Conservation (phyloP, 2,113 vertebrate species). For the Microcebus ravelobensis region DNA sequence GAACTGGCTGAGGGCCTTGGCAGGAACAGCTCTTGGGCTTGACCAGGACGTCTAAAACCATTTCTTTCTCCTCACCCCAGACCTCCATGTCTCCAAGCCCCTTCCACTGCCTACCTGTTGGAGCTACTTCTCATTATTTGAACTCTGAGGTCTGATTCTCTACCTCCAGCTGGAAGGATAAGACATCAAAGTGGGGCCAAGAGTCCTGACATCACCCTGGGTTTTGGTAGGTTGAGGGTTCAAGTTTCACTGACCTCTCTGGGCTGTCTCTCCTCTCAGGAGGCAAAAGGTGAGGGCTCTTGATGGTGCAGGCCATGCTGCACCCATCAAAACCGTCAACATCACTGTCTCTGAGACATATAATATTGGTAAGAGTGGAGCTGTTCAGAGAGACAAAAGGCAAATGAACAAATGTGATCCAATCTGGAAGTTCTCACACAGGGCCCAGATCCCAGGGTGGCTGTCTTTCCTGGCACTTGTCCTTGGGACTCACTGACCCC, state of each 20-base stretch:
- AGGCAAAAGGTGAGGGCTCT: neutral
- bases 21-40: neutral
- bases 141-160: neutral
- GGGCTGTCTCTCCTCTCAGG: neutral
- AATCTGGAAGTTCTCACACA: neutral
- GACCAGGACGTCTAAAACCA: neutral
- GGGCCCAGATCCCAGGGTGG: neutral
- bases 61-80: neutral
- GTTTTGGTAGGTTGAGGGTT: neutral
- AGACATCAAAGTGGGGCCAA: neutral
- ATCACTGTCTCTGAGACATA: neutral
- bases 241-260: neutral
- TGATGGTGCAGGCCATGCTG: neutral
- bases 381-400: neutral
- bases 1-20: neutral
- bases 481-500: neutral
- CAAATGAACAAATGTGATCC: too few relatives aligned
- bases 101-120: too few relatives aligned
- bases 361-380: neutral
- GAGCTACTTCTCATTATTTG: rapidly evolving
- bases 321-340: too few relatives aligned
- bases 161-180: neutral
- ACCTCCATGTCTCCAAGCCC: neutral
- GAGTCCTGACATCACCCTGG: neutral
- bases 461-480: neutral